Base-by-base conservation (phyloP, 2,797 vertebrate species). In the Borostomias antarcticus region DNA sequence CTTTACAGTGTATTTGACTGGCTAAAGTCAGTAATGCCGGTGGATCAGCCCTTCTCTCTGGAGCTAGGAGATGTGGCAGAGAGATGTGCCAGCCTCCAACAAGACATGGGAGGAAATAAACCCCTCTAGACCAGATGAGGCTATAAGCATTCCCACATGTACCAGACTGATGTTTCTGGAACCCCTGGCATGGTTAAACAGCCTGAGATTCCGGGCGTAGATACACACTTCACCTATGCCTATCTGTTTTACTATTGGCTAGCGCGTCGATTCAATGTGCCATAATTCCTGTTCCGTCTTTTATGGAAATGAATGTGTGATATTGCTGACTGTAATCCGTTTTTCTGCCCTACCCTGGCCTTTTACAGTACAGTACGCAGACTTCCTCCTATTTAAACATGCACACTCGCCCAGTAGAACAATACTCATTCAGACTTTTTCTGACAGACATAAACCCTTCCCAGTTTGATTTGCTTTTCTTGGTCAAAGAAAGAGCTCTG, bases 81-180 rank as follows among this genome's bases (percentile, higher is more conserved):
- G 28, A 71, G 80, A 80, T 73, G 79, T 80, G 65, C 59, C 13
- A 35, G 69, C 70, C 80, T 72, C 76, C 76, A 76, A 84, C 71
- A 75, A 58, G n/a, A 19, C 23, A 29, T 77, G 61, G 82, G 81
- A 76, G 79, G 75, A 82, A 89, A 88, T 72, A 61, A 84, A 85
- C 81, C 68, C 30, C 61, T n/a, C 72, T 79, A 70, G 71, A 79
- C 74, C 28, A 64, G 65, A 75, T 64, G 71, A 85, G 61, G 52
- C 80, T 81, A n/a, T n/a, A 76, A 78, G 64, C 75, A 75, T 88
- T 87, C 70, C 87, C 85, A 85, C 79, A 85, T 83, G 78, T 80
- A 67, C 63, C 23, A 66, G 68, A 59, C 66, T 73, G 62, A 75
- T 53, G 37, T 85, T 79, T 75, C 37, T 50, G 64, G 66, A 78